Percentiles rank a stretch among this genome's conserved stretches.
These are phyloP conservation scores for Sciurus vulgaris DNA, from an alignment of 2,797 vertebrate genomes.

Conservation along the genomic window DNA sequence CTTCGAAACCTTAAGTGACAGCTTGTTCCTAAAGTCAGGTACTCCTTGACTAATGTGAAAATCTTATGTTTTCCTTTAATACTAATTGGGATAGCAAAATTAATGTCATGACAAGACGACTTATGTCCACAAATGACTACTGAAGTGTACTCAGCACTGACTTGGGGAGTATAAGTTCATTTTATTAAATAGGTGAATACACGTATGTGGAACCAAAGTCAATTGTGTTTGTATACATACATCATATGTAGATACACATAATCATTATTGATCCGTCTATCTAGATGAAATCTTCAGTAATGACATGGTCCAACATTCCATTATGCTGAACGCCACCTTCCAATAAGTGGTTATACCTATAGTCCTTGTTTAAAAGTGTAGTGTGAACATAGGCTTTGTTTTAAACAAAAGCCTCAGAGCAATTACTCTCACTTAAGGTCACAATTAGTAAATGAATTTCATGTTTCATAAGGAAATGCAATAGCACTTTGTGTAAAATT, in stretches of 20 bases:
- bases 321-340: not conserved
- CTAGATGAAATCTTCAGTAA: not conserved
- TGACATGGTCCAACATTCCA: not conserved
- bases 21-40: too few species aligned
- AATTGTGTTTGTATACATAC: not conserved
- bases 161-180: not conserved
- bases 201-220: not conserved
- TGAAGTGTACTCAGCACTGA: not conserved
- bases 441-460: not conserved
- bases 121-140: not conserved
- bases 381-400: not conserved
- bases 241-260: fast-evolving
- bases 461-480: not conserved
- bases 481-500: not conserved
- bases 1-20: too few species aligned
- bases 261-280: not conserved
- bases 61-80: too few species aligned
- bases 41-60: too few species aligned
- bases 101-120: too few species aligned
- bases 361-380: not conserved
- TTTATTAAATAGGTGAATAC: not conserved
- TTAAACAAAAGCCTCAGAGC: not conserved
- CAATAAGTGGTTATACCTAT: not conserved
- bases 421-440: not conserved
- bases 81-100: too few species aligned